Conservation (phyloP, 2,113 vertebrate species). For the Hydrochoerus hydrochaeris region DNA sequence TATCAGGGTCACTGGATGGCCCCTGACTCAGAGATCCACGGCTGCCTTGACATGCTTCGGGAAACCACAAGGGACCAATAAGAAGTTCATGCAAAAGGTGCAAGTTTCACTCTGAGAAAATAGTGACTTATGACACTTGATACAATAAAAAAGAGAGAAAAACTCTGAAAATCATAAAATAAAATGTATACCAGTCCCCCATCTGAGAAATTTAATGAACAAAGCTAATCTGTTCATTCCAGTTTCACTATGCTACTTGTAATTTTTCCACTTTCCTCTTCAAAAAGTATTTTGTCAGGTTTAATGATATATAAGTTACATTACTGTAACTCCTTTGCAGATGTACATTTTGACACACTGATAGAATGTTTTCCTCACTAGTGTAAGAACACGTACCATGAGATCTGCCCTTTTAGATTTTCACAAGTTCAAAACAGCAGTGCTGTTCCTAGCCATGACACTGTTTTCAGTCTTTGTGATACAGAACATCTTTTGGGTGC, state of each 20-base stretch:
- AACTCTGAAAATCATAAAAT: background rate
- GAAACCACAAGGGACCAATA: background rate
- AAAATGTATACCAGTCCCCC: background rate
- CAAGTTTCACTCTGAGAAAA: background rate
- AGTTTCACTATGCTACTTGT: background rate
- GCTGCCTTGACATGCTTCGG: background rate
- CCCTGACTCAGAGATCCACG: background rate
- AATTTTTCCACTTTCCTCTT: background rate
- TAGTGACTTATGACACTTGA: background rate
- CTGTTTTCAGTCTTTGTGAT: background rate
- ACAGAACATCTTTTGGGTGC: background rate
- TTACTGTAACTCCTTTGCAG: background rate
- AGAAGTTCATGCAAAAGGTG: background rate
- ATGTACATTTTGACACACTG: background rate
- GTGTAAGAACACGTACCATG: background rate
- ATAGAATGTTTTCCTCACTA: background rate
- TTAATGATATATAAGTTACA: background rate
- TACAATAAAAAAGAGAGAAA: background rate
- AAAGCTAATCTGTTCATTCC: background rate
- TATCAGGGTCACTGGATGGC: background rate
- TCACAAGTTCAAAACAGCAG: background rate
- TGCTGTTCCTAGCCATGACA: background rate
- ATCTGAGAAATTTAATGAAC: background rate
- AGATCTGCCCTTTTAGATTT: background rate
- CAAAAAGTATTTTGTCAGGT: background rate